Percentiles rank a stretch among this genome's conserved stretches.
phyloP scores from a whole-genome alignment of 2,797 vertebrate species.

The Thamnophis elegans region DNA sequence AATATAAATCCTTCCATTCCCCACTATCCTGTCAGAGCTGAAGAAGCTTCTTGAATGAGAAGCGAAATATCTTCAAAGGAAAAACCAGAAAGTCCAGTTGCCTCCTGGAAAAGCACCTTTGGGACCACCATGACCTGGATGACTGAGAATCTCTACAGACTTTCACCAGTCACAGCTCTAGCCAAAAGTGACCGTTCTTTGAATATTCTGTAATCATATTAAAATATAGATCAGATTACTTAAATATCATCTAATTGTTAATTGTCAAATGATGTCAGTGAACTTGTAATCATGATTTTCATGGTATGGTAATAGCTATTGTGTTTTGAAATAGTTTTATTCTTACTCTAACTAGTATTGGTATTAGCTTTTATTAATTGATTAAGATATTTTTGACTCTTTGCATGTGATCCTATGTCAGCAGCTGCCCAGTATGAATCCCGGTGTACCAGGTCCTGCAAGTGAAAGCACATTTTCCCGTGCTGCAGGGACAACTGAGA shows the following conservation, averaged over 20 bases:
- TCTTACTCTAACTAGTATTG: neutral
- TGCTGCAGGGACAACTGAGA: conserved; percentile 65
- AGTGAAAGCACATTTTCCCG: conserved; percentile 71
- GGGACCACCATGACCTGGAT: too few relatives aligned
- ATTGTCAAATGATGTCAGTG: neutral
- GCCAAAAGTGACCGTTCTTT: neutral
- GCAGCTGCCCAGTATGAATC: conserved; percentile 75
- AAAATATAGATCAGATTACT: neutral
- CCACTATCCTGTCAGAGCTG: too few relatives aligned
- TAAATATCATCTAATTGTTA: neutral
- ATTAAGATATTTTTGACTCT: conserved; percentile 2
- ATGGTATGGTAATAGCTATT: neutral
- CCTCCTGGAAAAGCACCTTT: too few relatives aligned
- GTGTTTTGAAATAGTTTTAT: neutral
- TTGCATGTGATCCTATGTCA: conserved; percentile 27
- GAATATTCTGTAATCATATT: neutral
- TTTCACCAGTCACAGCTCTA: too few relatives aligned
- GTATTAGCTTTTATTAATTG: neutral
- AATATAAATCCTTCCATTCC: too few relatives aligned
- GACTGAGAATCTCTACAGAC: too few relatives aligned
- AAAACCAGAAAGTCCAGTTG: too few relatives aligned
- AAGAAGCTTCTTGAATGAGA: too few relatives aligned
- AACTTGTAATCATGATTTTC: neutral
- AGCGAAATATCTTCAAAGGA: too few relatives aligned
- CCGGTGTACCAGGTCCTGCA: conserved; percentile 67